Percentiles rank a stretch among this genome's conserved stretches.
Conservation (phyloP, 1,140 invertebrate species). For the Caenorhabditis latens region DNA sequence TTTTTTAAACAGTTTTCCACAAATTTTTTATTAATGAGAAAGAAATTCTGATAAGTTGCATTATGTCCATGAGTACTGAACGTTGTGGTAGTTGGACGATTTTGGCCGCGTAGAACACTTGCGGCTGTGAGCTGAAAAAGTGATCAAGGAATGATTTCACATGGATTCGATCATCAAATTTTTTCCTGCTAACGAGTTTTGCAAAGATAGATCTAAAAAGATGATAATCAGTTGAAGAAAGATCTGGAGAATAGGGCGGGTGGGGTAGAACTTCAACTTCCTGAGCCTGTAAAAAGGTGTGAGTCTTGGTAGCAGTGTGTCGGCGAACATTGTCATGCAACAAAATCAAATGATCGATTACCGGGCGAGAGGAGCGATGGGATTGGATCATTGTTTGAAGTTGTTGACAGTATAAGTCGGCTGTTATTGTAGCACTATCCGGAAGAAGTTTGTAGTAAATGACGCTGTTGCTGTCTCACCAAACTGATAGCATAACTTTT, state of each 20-base stretch:
- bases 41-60: slow-evolving; percentile 76
- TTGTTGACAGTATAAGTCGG: slow-evolving; percentile 13
- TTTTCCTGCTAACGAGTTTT: no score
- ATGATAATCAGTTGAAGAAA: slow-evolving; percentile 78
- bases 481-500: not conserved
- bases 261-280: slow-evolving; percentile 79
- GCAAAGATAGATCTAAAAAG: not conserved
- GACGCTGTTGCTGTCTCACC: not conserved
- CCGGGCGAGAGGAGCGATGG: no score
- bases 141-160: no score
- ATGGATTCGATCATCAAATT: no score
- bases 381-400: no score
- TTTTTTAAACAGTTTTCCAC: no score
- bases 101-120: no score
- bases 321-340: slow-evolving; percentile 78
- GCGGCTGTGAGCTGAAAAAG: no score
- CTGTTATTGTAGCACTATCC: slow-evolving; percentile 53
- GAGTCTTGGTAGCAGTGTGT: slow-evolving; percentile 71
- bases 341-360: not conserved
- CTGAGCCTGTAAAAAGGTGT: slow-evolving; percentile 74
- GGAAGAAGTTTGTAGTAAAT: slow-evolving; percentile 42
- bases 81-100: no score
- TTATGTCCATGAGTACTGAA: no score
- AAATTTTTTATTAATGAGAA: no score
- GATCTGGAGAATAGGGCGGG: slow-evolving; percentile 79